phyloP scores from a whole-genome alignment of 2,797 vertebrate genomes.

The Alectoris magna region DNA sequence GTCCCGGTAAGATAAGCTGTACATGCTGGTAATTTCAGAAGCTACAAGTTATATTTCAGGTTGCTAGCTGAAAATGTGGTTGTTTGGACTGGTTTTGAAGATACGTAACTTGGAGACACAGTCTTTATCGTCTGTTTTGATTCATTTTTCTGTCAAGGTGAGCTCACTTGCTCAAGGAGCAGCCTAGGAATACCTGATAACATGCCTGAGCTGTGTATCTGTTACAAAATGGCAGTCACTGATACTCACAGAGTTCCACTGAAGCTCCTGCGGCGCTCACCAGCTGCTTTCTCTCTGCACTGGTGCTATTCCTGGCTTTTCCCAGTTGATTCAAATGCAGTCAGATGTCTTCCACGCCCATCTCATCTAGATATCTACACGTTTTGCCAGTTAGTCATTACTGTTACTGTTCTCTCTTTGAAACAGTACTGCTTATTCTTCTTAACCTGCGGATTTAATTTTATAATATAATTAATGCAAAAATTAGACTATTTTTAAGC shows the following conservation, averaged over 20 bases:
- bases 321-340: neutral
- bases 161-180: neutral
- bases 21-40: neutral
- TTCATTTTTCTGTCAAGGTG: neutral
- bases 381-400: neutral
- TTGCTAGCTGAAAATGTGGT: neutral
- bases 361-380: neutral
- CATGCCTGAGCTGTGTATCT: accelerated
- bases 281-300: neutral
- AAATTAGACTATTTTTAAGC: neutral
- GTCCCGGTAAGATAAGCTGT: neutral
- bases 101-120: neutral
- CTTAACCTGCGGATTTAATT: neutral
- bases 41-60: neutral
- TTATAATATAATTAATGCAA: neutral
- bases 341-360: neutral
- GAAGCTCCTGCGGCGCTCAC: neutral
- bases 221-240: neutral
- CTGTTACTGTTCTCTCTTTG: neutral
- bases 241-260: neutral
- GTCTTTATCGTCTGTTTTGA: neutral
- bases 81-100: neutral
- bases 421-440: neutral
- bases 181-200: neutral
- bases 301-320: neutral